Evolutionary conservation across 2,113 vertebrate genomes (phyloP), one percentile per base, ranked within the genome.

Genomic region (Rhagologus leucostigma): DNA sequence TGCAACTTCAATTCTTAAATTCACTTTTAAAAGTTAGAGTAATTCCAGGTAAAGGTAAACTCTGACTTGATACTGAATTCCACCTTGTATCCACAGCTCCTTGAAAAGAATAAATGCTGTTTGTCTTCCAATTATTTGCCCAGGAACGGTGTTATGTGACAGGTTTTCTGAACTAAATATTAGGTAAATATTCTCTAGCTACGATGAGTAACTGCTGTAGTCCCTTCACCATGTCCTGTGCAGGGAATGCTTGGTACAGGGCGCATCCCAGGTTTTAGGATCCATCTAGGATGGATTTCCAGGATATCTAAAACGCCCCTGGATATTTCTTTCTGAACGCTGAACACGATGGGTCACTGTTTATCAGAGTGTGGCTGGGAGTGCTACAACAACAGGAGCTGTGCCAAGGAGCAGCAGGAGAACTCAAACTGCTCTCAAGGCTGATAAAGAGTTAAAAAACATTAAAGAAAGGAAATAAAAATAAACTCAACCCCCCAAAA

Each of bases 191-290:
- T 47, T 42, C 63, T 20, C 33, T 35, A 56, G 14, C 13, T 59
- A 8, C 14, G 16, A 6, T 55, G 13, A 89, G 16, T 42, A 84
- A 44, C n/a, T 49, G 37, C 42, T 75, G 39, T 6, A 52, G 53
- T 53, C 9, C 9, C 50, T 44, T 29, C 7, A 56, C 24, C 3
- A 5, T 0, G 5, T 23, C 50, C 52, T 35, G 8, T 2, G 8
- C 53, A 59, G 35, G 15, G 20, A 85, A 20, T 30, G 24, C 24
- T 12, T n/a, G 29, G 21, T 26, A 32, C 17, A 39, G 29, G 2
- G 2, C 1, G 0, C 30, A 70, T 39, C 12, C 47, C 24, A 52
- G 4, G 27, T 27, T 82, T 73, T 29, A 74, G 37, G 35, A 46
- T 35, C 24, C 53, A 29, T 11, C 47, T 11, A 33, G n/a, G 62